Conservation (phyloP, 23 tunicate genomes). For the Aplidium turbinatum region DNA sequence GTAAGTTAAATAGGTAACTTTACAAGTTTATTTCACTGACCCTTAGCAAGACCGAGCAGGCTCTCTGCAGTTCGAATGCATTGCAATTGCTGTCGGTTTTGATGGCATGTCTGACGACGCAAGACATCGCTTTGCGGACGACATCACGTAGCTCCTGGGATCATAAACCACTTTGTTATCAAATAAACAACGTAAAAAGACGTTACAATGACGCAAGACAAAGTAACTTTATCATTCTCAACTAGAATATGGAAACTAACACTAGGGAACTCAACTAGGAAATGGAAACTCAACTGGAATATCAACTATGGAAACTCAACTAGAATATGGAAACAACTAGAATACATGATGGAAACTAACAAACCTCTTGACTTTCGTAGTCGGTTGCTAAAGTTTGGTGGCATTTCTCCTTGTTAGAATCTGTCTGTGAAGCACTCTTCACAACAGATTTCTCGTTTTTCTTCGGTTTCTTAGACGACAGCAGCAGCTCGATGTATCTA, state of each 20-base stretch:
- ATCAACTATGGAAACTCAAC: no score
- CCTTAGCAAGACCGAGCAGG: slow-evolving; percentile 59
- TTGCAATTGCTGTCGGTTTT: slow-evolving; percentile 32
- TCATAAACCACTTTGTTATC: no score
- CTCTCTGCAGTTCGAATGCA: slow-evolving; percentile 57
- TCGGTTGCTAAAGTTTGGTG: slow-evolving; percentile 25
- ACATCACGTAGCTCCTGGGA: slow-evolving; percentile 60
- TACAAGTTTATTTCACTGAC: slow-evolving; percentile 25
- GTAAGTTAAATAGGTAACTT: no score
- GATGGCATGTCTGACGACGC: slow-evolving; percentile 56
- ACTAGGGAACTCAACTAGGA: no score
- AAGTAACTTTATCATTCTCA: no score
- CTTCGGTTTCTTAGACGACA: not conserved
- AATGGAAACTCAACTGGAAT: no score
- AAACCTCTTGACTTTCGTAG: slow-evolving; percentile 20
- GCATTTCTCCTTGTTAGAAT: slow-evolving; percentile 11
- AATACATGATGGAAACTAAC: no score
- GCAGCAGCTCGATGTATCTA: slow-evolving; percentile 15
- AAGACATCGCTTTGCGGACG: slow-evolving; percentile 60
- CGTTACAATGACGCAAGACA: no score
- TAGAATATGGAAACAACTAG: no score
- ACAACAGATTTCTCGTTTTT: slow-evolving; percentile 9
- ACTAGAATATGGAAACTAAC: no score
- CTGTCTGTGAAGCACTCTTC: not conserved
- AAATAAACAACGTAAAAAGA: no score